Percentiles rank a stretch among this genome's conserved stretches.
These are phyloP conservation scores for Athalia circularis DNA, from an alignment of 2,888 invertebrate genomes.

Conservation along the genomic window DNA sequence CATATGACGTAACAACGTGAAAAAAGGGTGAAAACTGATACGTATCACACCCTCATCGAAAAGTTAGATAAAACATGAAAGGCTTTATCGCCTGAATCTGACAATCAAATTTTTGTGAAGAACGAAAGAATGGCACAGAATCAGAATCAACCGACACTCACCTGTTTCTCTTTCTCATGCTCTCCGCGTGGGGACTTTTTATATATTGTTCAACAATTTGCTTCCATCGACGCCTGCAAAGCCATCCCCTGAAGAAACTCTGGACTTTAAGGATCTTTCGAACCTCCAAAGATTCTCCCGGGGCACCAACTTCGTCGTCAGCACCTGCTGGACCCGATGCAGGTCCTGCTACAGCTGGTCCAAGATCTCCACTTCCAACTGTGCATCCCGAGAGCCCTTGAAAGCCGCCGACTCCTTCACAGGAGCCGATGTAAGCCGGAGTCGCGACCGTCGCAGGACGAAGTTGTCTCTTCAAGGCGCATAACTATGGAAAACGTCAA, in stretches of 20 bases:
- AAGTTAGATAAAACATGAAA: too few relatives aligned
- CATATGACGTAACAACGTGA: too few relatives aligned
- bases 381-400: conserved; percentile 49
- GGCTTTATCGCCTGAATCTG: too few relatives aligned
- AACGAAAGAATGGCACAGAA: background rate
- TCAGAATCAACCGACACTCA: conserved; percentile 62
- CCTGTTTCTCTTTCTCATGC: conserved; percentile 94
- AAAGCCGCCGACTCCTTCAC: conserved; percentile 50
- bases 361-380: background rate
- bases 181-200: conserved; percentile 94
- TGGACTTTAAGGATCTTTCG: conserved; percentile 92
- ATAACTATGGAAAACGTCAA: conserved; percentile 78
- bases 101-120: background rate
- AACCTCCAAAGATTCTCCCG: conserved; percentile 84
- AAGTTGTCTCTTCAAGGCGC: conserved; percentile 88
- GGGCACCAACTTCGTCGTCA: conserved; percentile 70
- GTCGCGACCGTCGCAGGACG: conserved; percentile 75
- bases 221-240: conserved; percentile 94
- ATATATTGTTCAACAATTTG: conserved; percentile 96
- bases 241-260: conserved; percentile 95
- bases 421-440: conserved; percentile 55
- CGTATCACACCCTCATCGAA: too few relatives aligned
- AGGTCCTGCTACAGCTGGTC: conserved; percentile 55
- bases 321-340: conserved; percentile 64
- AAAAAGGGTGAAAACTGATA: too few relatives aligned